These are phyloP conservation scores for Tympanoctomys barrerae DNA, from an alignment of 2,797 vertebrate species.

Conservation along the genomic window DNA sequence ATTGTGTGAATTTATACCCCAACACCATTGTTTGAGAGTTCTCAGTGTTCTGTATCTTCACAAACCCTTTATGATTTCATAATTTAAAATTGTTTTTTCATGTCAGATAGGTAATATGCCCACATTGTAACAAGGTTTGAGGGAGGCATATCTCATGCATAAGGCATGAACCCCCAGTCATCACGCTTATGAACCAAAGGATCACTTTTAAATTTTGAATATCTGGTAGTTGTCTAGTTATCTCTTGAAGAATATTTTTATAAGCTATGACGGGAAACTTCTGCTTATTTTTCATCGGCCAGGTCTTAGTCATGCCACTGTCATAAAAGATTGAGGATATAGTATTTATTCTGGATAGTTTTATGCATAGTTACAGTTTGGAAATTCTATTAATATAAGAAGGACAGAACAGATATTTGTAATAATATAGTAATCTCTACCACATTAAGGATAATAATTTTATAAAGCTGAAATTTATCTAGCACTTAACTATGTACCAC, in stretches of 20 bases:
- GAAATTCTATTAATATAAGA: conserved; percentile 21
- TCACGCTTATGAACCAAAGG: too few species aligned
- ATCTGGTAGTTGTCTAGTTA: not conserved
- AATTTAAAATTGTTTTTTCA: too few species aligned
- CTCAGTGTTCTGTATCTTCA: not conserved
- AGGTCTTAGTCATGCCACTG: not conserved
- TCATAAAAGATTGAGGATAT: conserved; percentile 30
- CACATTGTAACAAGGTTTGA: too few species aligned
- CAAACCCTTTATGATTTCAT: conserved; percentile 36
- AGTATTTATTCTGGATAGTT: conserved; percentile 7
- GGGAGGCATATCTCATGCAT: too few species aligned
- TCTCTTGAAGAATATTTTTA: conserved; percentile 13
- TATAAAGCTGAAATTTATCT: conserved; percentile 55
- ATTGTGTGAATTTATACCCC: not conserved
- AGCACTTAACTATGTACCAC: not conserved
- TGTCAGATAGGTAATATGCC: too few species aligned
- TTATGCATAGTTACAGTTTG: not conserved
- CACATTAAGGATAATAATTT: conserved; percentile 16
- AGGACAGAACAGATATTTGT: not conserved
- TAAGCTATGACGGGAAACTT: not conserved
- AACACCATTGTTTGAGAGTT: not conserved
- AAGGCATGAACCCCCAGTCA: too few species aligned
- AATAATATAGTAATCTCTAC: conserved; percentile 26
- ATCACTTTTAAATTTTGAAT: conserved; percentile 33
- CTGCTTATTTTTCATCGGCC: conserved; percentile 21